phyloP scores from a whole-genome alignment of 2,113 vertebrate genomes.

The Hyperopisus bebe region DNA sequence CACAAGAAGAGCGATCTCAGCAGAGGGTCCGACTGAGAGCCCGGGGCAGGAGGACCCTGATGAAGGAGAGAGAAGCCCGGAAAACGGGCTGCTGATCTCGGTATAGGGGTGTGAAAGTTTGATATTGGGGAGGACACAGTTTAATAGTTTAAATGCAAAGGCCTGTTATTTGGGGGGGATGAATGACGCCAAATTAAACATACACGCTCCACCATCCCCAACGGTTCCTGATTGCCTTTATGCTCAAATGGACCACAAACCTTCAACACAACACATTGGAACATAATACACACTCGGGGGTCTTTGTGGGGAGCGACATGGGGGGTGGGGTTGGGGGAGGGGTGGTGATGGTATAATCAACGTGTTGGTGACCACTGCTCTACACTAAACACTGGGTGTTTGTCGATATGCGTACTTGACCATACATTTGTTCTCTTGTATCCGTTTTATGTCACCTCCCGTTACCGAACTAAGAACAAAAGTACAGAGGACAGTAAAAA shows the following conservation, averaged over 20 bases:
- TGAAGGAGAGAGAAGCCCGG: neutral
- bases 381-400: neutral
- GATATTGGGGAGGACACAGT: neutral
- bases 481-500: neutral
- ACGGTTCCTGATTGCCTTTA: neutral
- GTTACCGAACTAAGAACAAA: neutral
- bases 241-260: neutral
- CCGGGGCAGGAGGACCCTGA: neutral
- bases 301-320: neutral
- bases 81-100: neutral
- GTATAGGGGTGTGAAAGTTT: neutral
- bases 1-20: neutral
- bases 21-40: neutral
- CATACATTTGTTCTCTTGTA: neutral
- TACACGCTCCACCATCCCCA: neutral
- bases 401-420: neutral
- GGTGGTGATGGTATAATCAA: no score
- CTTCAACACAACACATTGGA: neutral
- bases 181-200: neutral
- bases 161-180: neutral
- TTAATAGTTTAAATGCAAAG: neutral
- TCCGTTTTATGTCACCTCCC: neutral
- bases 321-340: neutral
- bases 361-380: neutral
- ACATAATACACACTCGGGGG: neutral